Base-by-base conservation (phyloP, 2,113 vertebrate species). In the Spea multiplicata region DNA sequence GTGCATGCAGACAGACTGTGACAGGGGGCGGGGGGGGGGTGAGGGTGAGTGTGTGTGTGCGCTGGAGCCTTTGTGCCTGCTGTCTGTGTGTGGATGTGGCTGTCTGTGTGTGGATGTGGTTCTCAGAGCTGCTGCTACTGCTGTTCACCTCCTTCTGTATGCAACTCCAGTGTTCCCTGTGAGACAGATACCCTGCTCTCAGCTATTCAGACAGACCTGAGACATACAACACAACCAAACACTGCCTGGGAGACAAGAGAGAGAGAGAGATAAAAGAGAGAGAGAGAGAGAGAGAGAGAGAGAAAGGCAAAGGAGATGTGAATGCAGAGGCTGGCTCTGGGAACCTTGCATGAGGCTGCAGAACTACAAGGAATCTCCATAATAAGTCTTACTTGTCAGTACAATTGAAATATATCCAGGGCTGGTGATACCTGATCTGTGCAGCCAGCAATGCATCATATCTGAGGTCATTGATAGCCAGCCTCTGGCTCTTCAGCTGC, bases 391-490 rank as follows among this genome's bases (percentile, higher is more conserved):
- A 16, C 12, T 48, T 69, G 74, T 68, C 74, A 76, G 45, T 9
- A 13, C 46, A 9, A 66, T 53, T 66, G 62, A 67, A 66, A 75
- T 66, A 55, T 50, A 75, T 16, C 44, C 6, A 52, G 48, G 52
- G 61, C 73, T 75, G 16, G 17, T 66, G 74, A 66, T 75, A 75
- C 4, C 13, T 66, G 74, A 75, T 75, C 64, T 53, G 14, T 50
- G 6, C 44, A 67, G 64, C 5, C 62, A 44, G 17, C 64, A 66
- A 45, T 66, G 52, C 50, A 52, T 53, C 64, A 55, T 53, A 30
- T n/a, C 13, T 45, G 62, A 65, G 47, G n/a, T 66, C 7, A 10
- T 6, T 53, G 50, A 53, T 6, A 53, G 50, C 6, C 10, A 12
- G 55, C 55, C 55, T 9, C 55, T 59, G 55, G 4, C 14, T 13